These are phyloP conservation scores for Chironex yamaguchii DNA, from an alignment of 30 jellyfish, hydroid and myxozoan genomes.

Conservation along the genomic window DNA sequence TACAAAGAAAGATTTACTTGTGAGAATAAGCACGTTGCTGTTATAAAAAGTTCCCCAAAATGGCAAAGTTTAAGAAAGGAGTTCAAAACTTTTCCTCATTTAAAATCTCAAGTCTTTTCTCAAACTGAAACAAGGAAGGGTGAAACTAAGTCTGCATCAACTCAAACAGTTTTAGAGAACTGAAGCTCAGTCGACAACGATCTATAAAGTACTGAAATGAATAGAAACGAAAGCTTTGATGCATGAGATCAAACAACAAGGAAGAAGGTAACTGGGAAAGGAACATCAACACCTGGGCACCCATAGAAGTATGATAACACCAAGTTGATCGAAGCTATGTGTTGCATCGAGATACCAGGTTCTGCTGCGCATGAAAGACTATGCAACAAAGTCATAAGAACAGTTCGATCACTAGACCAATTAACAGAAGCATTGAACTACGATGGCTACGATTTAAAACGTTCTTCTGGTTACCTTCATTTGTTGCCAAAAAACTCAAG, in stretches of 20 bases:
- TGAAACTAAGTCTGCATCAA: constrained; percentile 22
- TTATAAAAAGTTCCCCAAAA: not conserved
- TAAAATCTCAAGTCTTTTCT: constrained; percentile 34
- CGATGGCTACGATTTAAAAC: constrained; percentile 68
- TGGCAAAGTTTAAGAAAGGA: constrained; percentile 22
- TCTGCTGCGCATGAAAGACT: constrained; percentile 71
- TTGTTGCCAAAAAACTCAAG: constrained; percentile 52
- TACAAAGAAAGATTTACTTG: constrained; percentile 32
- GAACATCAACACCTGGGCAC: constrained; percentile 52
- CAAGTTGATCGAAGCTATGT: constrained; percentile 63
- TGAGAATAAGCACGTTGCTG: constrained; percentile 45
- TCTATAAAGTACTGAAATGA: constrained; percentile 33
- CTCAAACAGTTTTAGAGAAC: too few relatives aligned
- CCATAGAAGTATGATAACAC: constrained; percentile 58
- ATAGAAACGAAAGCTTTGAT: constrained; percentile 33
- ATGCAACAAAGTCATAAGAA: constrained; percentile 63
- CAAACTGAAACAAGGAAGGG: constrained; percentile 28
- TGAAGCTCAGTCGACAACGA: constrained; percentile 44
- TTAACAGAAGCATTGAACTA: constrained; percentile 66
- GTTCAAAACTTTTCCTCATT: constrained; percentile 24
- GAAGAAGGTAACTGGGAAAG: constrained; percentile 45
- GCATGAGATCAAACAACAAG: constrained; percentile 38
- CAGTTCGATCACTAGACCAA: constrained; percentile 65
- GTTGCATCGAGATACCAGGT: constrained; percentile 63
- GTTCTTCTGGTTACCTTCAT: constrained; percentile 67